Evolutionary conservation across 2,888 invertebrate species (phyloP).

Genomic region (Pollenia angustigena): DNA sequence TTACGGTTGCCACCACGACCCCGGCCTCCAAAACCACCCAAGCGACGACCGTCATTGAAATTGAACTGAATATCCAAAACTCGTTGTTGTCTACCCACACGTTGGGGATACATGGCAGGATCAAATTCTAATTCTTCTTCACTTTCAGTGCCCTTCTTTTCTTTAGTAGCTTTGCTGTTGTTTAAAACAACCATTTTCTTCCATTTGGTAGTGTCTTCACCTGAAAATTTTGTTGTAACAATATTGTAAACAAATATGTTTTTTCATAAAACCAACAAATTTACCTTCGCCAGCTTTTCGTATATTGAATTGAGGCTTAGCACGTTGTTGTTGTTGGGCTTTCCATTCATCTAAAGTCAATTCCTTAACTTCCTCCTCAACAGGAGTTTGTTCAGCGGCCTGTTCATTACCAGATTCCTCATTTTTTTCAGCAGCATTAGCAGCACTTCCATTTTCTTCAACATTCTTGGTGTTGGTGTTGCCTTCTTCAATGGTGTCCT

Average conservation of each 20-base stretch:
- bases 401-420: conserved; percentile 84
- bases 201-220: conserved; percentile 96
- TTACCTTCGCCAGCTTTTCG: conserved; percentile 95
- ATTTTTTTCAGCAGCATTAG: conserved; percentile 75
- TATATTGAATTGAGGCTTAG: conserved; percentile 95
- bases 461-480: conserved; percentile 79
- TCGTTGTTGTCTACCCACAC: conserved; percentile 94
- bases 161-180: conserved; percentile 85
- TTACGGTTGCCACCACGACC: conserved; percentile 83
- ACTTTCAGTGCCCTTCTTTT: conserved; percentile 85
- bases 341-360: conserved; percentile 98
- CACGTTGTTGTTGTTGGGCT: conserved; percentile 91
- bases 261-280: neutral
- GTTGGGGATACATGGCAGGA: conserved; percentile 92
- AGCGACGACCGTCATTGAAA: conserved; percentile 92
- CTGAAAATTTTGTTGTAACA: conserved; percentile 66
- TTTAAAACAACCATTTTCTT: conserved; percentile 94
- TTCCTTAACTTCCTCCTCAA: conserved; percentile 92
- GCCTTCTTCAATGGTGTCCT: conserved; percentile 92
- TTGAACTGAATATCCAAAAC: conserved; percentile 95
- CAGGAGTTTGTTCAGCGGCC: conserved; percentile 84
- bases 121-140: conserved; percentile 91
- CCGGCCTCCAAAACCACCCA: conserved; percentile 88
- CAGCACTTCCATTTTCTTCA: conserved; percentile 68
- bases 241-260: neutral